Base-by-base conservation (phyloP, 2,888 invertebrate species). In the Punctoribates punctum region DNA sequence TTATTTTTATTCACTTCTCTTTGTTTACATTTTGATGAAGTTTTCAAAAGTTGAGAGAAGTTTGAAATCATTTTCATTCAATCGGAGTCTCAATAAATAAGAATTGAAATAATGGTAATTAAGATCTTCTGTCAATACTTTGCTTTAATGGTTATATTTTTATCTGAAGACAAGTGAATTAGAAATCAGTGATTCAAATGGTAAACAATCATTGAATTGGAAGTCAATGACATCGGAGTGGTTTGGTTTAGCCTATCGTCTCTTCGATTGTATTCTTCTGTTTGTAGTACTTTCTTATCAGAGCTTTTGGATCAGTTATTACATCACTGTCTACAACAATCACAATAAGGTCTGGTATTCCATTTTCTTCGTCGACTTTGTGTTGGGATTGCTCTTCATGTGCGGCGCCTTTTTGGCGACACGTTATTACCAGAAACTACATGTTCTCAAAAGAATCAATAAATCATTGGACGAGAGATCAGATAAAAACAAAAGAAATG, bases 251-350 rank as follows among this genome's bases (percentile, higher is more conserved):
- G 34, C 34, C 11, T 67, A 67, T 29, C 34, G 67, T 17, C 6
- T 29, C 0, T 8, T 67, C 1, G 67, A 67, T 67, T 27, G 34
- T 9, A n/a, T 67, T 6, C 20, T 67, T 9, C n/a, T 67, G n/a
- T 67, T 67, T 34, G 67, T n/a, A 4, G 67, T 67, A 6, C 20
- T 67, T 15, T 67, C 8, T 13, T 11, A 11, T 38, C 67, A 67
- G n/a, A 67, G 38, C 20, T 67, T 3, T 38, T 67, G 34, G 17
- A 15, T 67, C n/a, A 67, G 67, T 38, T 67, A 67, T 67, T 67
- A n/a, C 34, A 27, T 67, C 17, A 65, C 65, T 20, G 17, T n/a
- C n/a, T 38, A 29, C 11, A 67, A 67, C 29, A 4, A 9, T 15
- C 15, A 38, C 34, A 34, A 67, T 17, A 67, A 38, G 15, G 20